Evolutionary conservation across 1,140 invertebrate genomes (phyloP).

Genomic region (Eriosoma lanigerum): DNA sequence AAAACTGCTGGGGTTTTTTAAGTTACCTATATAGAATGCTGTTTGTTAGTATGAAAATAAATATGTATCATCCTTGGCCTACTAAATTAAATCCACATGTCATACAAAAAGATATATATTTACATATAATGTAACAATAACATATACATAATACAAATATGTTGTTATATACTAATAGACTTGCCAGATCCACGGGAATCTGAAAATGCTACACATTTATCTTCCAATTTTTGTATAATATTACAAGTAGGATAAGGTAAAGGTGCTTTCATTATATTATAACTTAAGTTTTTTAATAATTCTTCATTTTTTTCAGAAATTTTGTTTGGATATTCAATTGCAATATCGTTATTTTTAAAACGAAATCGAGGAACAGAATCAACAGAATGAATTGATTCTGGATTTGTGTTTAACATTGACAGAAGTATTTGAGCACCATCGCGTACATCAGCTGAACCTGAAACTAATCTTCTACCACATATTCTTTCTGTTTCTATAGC

Average conservation of each 20-base stretch:
- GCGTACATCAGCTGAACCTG: slow-evolving; percentile 58
- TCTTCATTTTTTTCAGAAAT: slow-evolving; percentile 8
- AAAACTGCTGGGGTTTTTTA: no score
- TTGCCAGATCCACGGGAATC: slow-evolving; percentile 52
- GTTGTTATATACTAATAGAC: slow-evolving; percentile 38
- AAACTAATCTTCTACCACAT: slow-evolving; percentile 59
- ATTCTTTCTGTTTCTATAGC: slow-evolving; percentile 57
- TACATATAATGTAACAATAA: not conserved
- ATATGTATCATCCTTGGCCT: no score
- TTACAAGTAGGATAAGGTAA: slow-evolving; percentile 64
- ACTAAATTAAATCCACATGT: no score
- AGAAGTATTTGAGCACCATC: slow-evolving; percentile 58
- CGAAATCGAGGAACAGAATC: slow-evolving; percentile 40
- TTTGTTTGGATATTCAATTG: slow-evolving; percentile 22
- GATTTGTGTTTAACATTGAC: slow-evolving; percentile 49
- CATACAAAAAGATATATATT: no score
- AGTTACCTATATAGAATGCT: no score
- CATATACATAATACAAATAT: not conserved
- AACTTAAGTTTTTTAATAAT: not conserved
- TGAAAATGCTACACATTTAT: slow-evolving; percentile 59
- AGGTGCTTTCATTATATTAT: slow-evolving; percentile 50
- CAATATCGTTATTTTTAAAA: slow-evolving; percentile 32
- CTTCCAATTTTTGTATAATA: slow-evolving; percentile 64
- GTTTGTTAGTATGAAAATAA: no score
- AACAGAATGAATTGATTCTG: slow-evolving; percentile 30